Evolutionary conservation across 2,888 invertebrate species (phyloP), one percentile per base, ranked within the genome.

Genomic region (Aspidiotus destructor): DNA sequence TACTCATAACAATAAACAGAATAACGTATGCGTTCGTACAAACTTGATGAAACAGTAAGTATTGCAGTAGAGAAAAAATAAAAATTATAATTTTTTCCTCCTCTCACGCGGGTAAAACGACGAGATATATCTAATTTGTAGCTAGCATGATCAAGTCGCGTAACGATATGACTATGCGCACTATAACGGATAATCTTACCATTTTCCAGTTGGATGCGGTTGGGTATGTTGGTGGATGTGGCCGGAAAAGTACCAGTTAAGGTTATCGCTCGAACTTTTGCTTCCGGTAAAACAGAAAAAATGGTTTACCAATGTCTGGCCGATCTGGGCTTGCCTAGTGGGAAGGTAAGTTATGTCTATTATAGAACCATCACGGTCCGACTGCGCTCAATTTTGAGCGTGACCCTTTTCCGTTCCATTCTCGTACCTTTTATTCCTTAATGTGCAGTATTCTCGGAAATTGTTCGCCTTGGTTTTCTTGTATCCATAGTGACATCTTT

Each of bases 1-100:
- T 76, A 93, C 96, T 71, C 95, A 97, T 82, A 97, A 95, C 81
- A 92, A 89, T 81, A 97, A 96, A 83, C 89, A 89, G 77, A 91
- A 87, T 81, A 98, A 98, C 80, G 89, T 94, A 73, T 99, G 98
- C 79, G 92, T 94, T 41, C 86, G 89, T 78, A 96, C 89, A 70
- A 93, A 89, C 79, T 84, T 99, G 72, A 93, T 92, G 88, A 99
- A 99, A 83, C 98, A 99, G 98, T 99, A 85, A 86, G 95, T 90
- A 72, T 69, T 62, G 61, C 41, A 41, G 48, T 13, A 6, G 6
- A 48, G 28, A 28, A 28, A 28, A 5, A 28, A 28, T 28, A 28
- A 28, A 28, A 28, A 28, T n/a, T 28, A 28, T 28, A 28, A 28
- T 28, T 28, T 28, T 28, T 28, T n/a, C n/a, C 28, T 28, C 28